Evolutionary conservation across 1,140 invertebrate genomes (phyloP), one percentile per base, ranked within the genome.

Genomic region (Globodera ellingtonae): DNA sequence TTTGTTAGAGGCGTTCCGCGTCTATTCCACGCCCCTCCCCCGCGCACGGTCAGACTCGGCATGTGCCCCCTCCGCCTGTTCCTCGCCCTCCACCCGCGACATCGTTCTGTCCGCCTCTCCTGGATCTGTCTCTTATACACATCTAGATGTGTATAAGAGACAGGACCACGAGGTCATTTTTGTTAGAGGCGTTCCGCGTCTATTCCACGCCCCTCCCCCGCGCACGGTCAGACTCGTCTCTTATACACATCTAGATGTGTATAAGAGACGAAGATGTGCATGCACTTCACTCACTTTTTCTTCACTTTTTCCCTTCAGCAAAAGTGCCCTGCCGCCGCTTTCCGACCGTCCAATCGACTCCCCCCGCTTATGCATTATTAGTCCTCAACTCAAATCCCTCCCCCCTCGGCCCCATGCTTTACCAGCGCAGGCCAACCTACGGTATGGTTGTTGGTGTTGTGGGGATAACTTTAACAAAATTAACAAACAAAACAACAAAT

Each of bases 361-460:
- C n/a, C 72, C 59, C 44, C n/a, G n/a, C 44, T 72, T 66, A 13
- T 46, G 13, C 21, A n/a, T 72, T 72, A n/a, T 72, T 72, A 15
- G 13, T 21, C 71, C 71, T 15, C 35, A 13, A 13, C 50, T 9
- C 50, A 52, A 52, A 13, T 52, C 50, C 50, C 7, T 52, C 50
- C 50, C 50, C 6, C 46, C 7, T 47, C 6, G 46, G 35, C 2
- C 35, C 44, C 9, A 79, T 79, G 78, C 73, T 79, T 47, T 79
- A 79, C 50, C 78, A 79, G 24, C 78, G 78, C 4, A 67, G 78
- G 13, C 50, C 78, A 79, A 79, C 78, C 78, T 79, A 79, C 50
- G 78, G 79, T 56, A n/a, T 78, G n/a, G n/a, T n/a, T n/a, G 77
- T 24, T 78, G 24, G 0, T 24, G 1, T 24, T 24, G 24, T 24